phyloP scores from a whole-genome alignment of 2,797 vertebrate species.

The Discoglossus pictus region DNA sequence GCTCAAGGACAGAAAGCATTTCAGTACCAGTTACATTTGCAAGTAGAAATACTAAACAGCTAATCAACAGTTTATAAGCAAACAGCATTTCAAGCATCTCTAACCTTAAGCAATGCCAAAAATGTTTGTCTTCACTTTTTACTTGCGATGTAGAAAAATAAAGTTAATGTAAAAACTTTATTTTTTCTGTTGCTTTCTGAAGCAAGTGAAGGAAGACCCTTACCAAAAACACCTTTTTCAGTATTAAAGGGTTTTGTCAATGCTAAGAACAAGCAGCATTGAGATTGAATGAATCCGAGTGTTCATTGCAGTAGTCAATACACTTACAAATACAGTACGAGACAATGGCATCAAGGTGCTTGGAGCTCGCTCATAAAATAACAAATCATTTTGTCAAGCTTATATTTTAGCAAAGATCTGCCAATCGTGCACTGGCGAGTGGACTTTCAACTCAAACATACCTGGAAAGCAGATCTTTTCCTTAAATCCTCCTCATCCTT shows the following conservation, averaged over 20 bases:
- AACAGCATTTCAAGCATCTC: conserved; percentile 17
- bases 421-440: background rate
- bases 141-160: conserved; percentile 38
- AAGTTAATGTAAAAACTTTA: conserved; percentile 48
- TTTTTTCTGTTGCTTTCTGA: conserved; percentile 38
- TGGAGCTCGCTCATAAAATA: background rate
- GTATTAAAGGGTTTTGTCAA: conserved; percentile 6
- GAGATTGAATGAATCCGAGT: conserved; percentile 39
- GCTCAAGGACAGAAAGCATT: too few species aligned
- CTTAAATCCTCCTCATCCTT: conserved; percentile 83
- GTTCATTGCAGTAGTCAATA: conserved; percentile 37
- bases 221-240: conserved; percentile 14
- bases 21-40: background rate
- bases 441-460: conserved; percentile 50
- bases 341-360: conserved; percentile 3
- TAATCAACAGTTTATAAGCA: conserved; percentile 1
- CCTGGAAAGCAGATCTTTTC: conserved; percentile 91
- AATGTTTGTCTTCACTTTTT: conserved; percentile 37
- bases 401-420: conserved; percentile 23
- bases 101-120: conserved; percentile 32
- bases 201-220: conserved; percentile 43
- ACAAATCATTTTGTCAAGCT: background rate
- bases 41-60: background rate
- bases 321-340: conserved; percentile 17
- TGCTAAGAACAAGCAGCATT: conserved; percentile 39